Evolutionary conservation across 2,888 invertebrate species (phyloP), one percentile per base, ranked within the genome.

Genomic region (Melieria picta): DNA sequence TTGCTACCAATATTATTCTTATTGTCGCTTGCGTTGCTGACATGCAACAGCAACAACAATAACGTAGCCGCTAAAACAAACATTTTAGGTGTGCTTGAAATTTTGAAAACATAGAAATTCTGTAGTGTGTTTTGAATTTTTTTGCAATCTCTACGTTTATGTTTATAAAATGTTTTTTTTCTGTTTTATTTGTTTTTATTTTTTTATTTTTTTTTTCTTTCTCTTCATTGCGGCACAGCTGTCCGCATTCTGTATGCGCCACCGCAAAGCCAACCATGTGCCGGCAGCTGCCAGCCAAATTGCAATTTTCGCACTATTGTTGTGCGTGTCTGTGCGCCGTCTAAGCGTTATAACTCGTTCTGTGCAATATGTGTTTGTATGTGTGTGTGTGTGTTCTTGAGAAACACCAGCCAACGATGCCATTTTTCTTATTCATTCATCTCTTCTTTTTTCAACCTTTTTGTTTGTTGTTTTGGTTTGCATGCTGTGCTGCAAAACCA

Each of bases 251-350:
- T n/a, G 46, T 61, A 61, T 57, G 16, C 45, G 5, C 55, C n/a
- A 3, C 13, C 9, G 5, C 11, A 30, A 11, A 10, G 13, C 5
- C 6, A 11, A 30, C 60, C 13, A 42, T 47, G 16, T 48, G 10
- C 64, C 62, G n/a, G n/a, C 4, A 48, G 47, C 55, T 30, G n/a
- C 57, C 48, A 13, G 7, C 47, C 16, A 72, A 58, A 67, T 67
- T 67, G 63, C 67, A 72, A 72, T 72, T 72, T 71, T 72, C 67
- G 50, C 71, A n/a, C 71, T 46, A 72, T 67, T 67, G 67, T 67
- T 64, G 42, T 56, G 62, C 42, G 62, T 63, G 16, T 55, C 7
- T n/a, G 60, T 48, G 43, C 45, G 42, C 11, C 58, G 65, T 45
- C 56, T 58, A 16, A 43, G 46, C 47, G 55, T 61, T 52, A 70